These are phyloP conservation scores for Sympetrum striolatum DNA, from an alignment of 2,888 invertebrate species.

Conservation along the genomic window DNA sequence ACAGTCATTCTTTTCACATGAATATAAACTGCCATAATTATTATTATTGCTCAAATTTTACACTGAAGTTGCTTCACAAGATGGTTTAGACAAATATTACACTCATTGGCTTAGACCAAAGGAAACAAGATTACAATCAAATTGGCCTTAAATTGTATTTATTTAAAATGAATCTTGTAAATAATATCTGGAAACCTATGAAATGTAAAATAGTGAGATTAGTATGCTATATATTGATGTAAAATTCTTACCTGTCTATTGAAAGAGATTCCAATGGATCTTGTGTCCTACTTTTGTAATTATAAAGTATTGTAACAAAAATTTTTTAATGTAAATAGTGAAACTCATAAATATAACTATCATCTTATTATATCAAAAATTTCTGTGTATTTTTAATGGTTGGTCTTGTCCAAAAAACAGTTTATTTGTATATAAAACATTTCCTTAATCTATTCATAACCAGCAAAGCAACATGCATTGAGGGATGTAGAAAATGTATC, in stretches of 20 bases:
- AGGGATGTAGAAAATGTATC: too few species aligned
- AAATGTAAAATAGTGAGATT: neutral
- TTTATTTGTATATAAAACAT: too few species aligned
- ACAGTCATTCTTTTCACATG: neutral
- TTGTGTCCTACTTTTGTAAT: neutral
- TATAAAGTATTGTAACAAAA: neutral
- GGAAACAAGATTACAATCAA: neutral
- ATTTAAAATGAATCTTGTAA: neutral
- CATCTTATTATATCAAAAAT: neutral
- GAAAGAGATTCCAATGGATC: neutral
- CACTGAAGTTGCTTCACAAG: neutral
- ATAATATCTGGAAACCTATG: neutral
- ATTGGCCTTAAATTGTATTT: neutral
- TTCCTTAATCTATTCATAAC: too few species aligned
- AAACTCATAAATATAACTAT: neutral
- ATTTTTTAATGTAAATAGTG: neutral
- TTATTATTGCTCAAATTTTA: neutral
- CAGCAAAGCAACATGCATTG: too few species aligned
- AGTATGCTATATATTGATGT: neutral
- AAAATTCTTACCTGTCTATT: neutral
- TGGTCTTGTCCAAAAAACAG: too few species aligned
- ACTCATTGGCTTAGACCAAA: neutral
- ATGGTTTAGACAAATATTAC: neutral
- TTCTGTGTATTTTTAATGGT: neutral
- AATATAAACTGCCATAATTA: neutral